phyloP scores from a whole-genome alignment of 2,113 vertebrate genomes.

The Leptosomus discolor region DNA sequence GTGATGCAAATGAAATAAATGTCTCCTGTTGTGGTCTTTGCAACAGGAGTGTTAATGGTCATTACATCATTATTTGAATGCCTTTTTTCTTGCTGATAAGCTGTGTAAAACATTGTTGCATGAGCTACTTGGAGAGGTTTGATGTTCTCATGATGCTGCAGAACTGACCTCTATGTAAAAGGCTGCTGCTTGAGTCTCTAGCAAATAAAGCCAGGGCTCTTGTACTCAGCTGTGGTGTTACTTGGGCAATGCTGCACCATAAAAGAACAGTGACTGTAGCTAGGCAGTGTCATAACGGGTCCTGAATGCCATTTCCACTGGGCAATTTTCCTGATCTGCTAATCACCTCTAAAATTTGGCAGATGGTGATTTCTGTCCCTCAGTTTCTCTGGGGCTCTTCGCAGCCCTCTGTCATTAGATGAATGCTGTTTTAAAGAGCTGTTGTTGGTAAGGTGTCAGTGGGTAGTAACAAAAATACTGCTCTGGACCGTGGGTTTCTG shows the following conservation, averaged over 20 bases:
- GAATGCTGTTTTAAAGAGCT: not conserved
- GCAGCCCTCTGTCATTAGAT: not conserved
- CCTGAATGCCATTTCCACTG: not conserved
- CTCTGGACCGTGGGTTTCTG: fast-evolving
- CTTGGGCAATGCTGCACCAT: not conserved
- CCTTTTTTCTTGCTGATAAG: not conserved
- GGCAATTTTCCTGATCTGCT: not conserved
- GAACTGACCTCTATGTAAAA: not conserved
- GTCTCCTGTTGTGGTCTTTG: not conserved
- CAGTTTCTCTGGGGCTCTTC: not conserved
- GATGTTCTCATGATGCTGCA: not conserved
- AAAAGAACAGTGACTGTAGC: not conserved
- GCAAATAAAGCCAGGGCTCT: not conserved
- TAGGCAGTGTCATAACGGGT: not conserved
- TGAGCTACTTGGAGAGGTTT: not conserved
- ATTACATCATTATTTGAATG: not conserved
- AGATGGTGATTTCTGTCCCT: not conserved
- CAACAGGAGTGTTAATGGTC: not conserved
- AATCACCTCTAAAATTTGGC: not conserved
- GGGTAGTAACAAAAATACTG: not conserved
- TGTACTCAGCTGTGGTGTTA: not conserved
- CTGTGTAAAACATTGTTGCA: fast-evolving
- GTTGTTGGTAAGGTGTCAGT: not conserved
- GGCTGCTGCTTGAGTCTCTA: not conserved
- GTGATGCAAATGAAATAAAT: not conserved